Evolutionary conservation across 1,140 invertebrate genomes (phyloP).

Genomic region (Rhagoletis zephyria): DNA sequence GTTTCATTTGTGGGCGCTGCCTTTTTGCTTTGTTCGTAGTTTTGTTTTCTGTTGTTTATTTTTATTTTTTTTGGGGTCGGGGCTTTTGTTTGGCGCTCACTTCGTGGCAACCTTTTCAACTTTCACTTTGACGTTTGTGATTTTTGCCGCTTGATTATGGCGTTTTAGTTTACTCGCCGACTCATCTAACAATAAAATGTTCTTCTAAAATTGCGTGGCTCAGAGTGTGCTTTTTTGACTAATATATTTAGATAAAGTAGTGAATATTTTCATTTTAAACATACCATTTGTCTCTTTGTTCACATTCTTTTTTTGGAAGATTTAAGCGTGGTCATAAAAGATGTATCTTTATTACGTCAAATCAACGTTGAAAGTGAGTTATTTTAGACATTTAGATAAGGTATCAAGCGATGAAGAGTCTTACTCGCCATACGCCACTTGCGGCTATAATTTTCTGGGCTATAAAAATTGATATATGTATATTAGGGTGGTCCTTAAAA

Average conservation of each 20-base stretch:
- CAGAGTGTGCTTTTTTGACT: background rate
- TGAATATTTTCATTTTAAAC: background rate
- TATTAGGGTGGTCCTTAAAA: too few species aligned
- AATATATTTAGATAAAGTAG: background rate
- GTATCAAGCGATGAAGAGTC: too few species aligned
- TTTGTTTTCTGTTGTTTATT: background rate
- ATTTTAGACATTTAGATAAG: background rate
- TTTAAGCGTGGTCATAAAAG: conserved; percentile 1
- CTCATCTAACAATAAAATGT: background rate
- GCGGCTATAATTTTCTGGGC: too few species aligned
- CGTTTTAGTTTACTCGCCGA: conserved; percentile 17
- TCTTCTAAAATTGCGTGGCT: background rate
- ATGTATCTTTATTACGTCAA: conserved; percentile 22
- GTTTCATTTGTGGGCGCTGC: background rate
- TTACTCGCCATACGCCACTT: too few species aligned
- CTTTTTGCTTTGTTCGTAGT: background rate
- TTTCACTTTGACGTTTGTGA: conserved; percentile 39
- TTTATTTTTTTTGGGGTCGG: background rate
- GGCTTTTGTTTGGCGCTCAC: background rate
- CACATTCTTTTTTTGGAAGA: background rate
- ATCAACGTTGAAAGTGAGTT: conserved; percentile 12
- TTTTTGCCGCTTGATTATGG: conserved; percentile 44
- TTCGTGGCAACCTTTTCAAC: conserved; percentile 32
- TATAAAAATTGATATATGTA: too few species aligned
- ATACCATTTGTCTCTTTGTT: conserved; percentile 9